Evolutionary conservation across 2,797 vertebrate species (phyloP), one percentile per base, ranked within the genome.

Genomic region (Sebastes iracundus): DNA sequence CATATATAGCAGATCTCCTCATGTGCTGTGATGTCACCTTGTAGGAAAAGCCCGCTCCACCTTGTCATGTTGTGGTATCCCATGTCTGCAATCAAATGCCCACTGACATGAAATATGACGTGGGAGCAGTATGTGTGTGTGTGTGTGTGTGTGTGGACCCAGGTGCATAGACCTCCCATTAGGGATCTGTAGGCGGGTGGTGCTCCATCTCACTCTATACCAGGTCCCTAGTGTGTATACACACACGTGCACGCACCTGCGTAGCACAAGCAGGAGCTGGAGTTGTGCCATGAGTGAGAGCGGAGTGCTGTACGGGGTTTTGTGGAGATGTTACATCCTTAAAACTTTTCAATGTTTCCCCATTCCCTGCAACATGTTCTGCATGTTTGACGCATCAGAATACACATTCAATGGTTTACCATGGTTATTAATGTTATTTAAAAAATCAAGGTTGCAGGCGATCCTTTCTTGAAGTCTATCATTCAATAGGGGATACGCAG

Each of bases 151-250:
- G 73, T 82, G 63, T 89, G 90, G 86, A 90, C 92, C 87, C 95
- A 95, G 94, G 93, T 96, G 94, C 87, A 87, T 60, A 67, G 78
- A 75, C 69, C 72, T 94, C 85, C 93, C 93, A 90, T 86, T 89
- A 88, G 92, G 92, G 92, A 92, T 90, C 74, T 90, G 90, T 86
- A 62, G 87, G 83, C 91, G 69, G 89, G 83, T 94, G 88, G 83
- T 88, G 76, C 87, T 90, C 84, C 81, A 88, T 93, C 84, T 91
- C 81, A 89, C 86, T 87, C 74, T 79, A 49, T 20, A 77, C 80
- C 82, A 70, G 53, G 69, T 90, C 88, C 86, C 81, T 20, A 20
- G 83, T 83, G 87, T 86, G 77, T 80, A 72, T 32, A 76, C 84
- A 76, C 76, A 82, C 84, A 87, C 72, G 30, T 60, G 82, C 74